Evolutionary conservation across 2,113 vertebrate genomes (phyloP).

Genomic region (Plectropomus leopardus): DNA sequence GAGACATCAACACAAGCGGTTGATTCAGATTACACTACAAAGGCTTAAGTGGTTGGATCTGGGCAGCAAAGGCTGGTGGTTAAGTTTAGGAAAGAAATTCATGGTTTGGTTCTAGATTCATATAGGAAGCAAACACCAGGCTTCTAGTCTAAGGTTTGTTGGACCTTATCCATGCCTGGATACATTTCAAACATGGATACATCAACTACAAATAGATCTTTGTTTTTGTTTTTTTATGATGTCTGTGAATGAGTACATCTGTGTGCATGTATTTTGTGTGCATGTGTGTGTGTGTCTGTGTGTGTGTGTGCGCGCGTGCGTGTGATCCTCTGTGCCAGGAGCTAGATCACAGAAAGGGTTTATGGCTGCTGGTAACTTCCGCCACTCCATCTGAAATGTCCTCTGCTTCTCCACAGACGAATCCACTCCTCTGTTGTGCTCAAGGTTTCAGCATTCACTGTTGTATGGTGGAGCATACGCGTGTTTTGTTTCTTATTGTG

Average conservation of each 20-base stretch:
- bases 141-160: too few relatives aligned
- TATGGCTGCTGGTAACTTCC: background rate
- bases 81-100: too few relatives aligned
- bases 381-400: background rate
- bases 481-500: conserved; percentile 4
- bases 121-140: too few relatives aligned
- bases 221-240: background rate
- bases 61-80: too few relatives aligned
- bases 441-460: background rate
- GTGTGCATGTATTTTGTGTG: background rate
- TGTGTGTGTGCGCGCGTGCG: background rate
- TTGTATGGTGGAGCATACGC: background rate
- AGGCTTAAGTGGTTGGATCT: too few relatives aligned
- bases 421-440: background rate
- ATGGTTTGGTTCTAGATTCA: too few relatives aligned
- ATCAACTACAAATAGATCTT: background rate
- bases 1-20: too few relatives aligned
- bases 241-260: background rate
- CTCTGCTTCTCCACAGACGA: background rate
- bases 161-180: too few relatives aligned
- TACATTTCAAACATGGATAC: background rate
- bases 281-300: background rate
- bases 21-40: too few relatives aligned
- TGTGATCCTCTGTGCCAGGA: background rate
- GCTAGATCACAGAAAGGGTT: background rate